Base-by-base conservation (phyloP, 2,797 vertebrate species). In the Crocodylus rhombifer region DNA sequence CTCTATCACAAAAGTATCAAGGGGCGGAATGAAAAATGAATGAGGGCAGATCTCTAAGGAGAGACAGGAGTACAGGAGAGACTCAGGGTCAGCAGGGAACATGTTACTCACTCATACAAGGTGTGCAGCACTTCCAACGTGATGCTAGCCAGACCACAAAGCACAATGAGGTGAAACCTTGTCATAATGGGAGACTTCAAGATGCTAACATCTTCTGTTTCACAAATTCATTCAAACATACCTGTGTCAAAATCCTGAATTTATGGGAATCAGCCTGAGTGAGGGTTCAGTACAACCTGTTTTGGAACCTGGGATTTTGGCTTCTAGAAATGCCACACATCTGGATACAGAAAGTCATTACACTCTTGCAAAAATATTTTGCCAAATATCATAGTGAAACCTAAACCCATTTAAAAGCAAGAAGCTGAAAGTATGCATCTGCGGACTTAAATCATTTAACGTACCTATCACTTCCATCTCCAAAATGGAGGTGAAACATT, bases 21-120 rank as follows among this genome's bases (percentile, higher is more conserved):
- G 93, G 90, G 93, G 91, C 89, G 90, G 88, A 91, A 98, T 98
- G 95, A 98, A 98, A 98, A 97, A 98, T 98, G 94, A 88, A 97
- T 93, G 90, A 97, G 86, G 92, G 74, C 87, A 86, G 61, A 87
- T 96, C 96, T 93, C 93, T 11, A 82, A 92, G 89, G 90, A 95
- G 88, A 91, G 82, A 77, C 78, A 74, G 73, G 67, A 86, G 58
- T 74, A 36, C 33, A 75, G 82, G 33, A 42, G 11, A 60, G 21
- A 77, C 77, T 89, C 17, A 8, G 61, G 91, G 87, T 95, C 94
- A 93, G 91, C 26, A 71, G 60, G 82, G n/a, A 58, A 20, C 65
- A 61, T 65, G 83, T 96, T 65, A 79, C 87, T 95, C 88, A 92
- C 92, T 88, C 88, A 93, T 64, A 79, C 15, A 73, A 13, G 60